Evolutionary conservation across 2,888 invertebrate genomes (phyloP).

Genomic region (Embidobia sp.): DNA sequence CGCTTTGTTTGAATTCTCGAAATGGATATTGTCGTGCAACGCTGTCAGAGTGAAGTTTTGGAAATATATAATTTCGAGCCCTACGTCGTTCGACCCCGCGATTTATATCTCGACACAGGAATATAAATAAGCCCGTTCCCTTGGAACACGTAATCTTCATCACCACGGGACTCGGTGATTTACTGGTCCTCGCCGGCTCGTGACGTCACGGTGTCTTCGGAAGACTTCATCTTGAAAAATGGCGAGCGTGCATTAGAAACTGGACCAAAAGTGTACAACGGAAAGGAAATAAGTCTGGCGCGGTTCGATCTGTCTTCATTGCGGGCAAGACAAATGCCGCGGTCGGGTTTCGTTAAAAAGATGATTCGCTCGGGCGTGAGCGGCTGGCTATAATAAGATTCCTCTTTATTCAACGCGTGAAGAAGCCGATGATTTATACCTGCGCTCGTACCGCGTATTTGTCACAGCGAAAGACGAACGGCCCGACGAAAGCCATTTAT

Average conservation of each 20-base stretch:
- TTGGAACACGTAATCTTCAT: slow-evolving; percentile 42
- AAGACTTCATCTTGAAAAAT: not conserved
- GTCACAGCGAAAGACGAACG: slow-evolving; percentile 61
- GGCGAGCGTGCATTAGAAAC: slow-evolving; percentile 8
- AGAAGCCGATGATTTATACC: slow-evolving; percentile 56
- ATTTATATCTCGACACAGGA: too few relatives aligned
- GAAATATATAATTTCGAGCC: too few relatives aligned
- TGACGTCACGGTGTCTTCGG: not conserved
- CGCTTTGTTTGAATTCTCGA: too few relatives aligned
- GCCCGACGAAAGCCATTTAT: slow-evolving; percentile 60
- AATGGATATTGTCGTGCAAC: too few relatives aligned
- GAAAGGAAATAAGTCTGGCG: slow-evolving; percentile 42
- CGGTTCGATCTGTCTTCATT: slow-evolving; percentile 63
- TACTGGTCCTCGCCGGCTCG: slow-evolving; percentile 29
- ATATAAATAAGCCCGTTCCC: too few relatives aligned
- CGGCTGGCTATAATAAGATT: slow-evolving; percentile 61
- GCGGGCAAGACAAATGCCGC: slow-evolving; percentile 56
- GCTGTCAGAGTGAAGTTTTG: too few relatives aligned
- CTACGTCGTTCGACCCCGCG: too few relatives aligned
- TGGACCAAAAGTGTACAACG: not conserved
- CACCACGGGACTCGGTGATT: slow-evolving; percentile 14
- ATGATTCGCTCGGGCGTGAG: slow-evolving; percentile 29
- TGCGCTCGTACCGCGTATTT: slow-evolving; percentile 55
- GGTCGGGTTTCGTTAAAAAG: slow-evolving; percentile 62
- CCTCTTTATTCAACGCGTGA: slow-evolving; percentile 59